Evolutionary conservation across 2,888 invertebrate species (phyloP), one percentile per base, ranked within the genome.

Genomic region (Netelia melanura): DNA sequence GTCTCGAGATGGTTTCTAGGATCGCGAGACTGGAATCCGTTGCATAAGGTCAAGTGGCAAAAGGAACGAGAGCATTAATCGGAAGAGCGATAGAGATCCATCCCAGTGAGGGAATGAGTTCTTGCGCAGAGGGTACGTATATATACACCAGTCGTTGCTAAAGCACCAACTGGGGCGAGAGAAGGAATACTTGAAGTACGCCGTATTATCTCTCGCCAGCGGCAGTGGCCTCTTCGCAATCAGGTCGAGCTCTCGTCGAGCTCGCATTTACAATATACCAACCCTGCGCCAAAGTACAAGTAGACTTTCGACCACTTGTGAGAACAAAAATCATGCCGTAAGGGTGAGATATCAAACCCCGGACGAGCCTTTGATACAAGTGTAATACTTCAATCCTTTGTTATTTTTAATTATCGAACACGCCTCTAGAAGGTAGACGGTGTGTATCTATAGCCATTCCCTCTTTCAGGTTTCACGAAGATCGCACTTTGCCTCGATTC

Each of bases 131-230:
- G n/a, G 30, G n/a, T 70, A 61, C 30, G 44, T 48, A 25, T 56
- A 25, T 56, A 70, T 54, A 43, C 54, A 54, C 38, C 21, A 21
- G 23, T 52, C 48, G 21, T 30, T 52, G 56, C 25, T 25, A 58
- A 38, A 52, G 71, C n/a, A 67, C 62, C 48, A 77, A 74, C 78
- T 74, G 77, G 81, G 62, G 54, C 85, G 43, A 70, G 75, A 44
- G 65, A 70, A 65, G 82, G 61, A 67, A 82, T 76, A 71, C 79
- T 85, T 85, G 75, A 79, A 82, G 71, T 64, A 70, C 78, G 70
- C 58, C 70, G 82, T 85, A 85, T 85, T 85, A 85, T 85, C 78
- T 79, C 82, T 56, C 14, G 84, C 78, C 64, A 61, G 52, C 75
- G 82, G 81, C 71, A 72, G 79, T 67, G 38, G 54, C 79, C 85